These are phyloP conservation scores for Muscicapa comitata DNA, from an alignment of 2,797 vertebrate genomes.

Conservation along the genomic window DNA sequence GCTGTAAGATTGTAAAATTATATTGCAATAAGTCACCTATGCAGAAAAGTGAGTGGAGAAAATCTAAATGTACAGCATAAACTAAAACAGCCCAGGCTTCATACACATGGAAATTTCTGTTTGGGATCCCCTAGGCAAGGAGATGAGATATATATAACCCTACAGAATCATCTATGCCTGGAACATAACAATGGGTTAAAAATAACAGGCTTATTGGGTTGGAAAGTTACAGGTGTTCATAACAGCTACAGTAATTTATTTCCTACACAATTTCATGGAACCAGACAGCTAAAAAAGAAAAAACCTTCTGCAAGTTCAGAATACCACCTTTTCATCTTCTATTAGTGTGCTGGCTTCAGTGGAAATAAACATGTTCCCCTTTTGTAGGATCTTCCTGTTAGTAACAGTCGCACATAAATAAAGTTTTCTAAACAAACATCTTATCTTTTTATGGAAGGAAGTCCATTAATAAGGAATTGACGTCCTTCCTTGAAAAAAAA, in stretches of 20 bases:
- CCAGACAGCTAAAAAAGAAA: neutral
- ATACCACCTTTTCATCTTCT: slow-evolving; percentile 12
- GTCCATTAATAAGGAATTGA: slow-evolving; percentile 76
- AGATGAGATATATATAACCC: neutral
- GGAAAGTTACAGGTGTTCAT: neutral
- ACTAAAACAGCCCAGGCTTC: neutral
- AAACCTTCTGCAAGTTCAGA: neutral
- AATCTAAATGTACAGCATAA: neutral
- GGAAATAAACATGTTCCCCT: slow-evolving; percentile 50
- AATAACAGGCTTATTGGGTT: neutral
- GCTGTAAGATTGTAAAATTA: neutral
- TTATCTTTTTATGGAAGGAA: slow-evolving; percentile 82
- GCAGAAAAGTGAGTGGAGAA: neutral
- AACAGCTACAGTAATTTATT: neutral
- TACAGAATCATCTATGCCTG: neutral
- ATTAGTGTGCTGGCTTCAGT: slow-evolving; percentile 9
- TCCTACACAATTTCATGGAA: neutral
- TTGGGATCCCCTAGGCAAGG: neutral
- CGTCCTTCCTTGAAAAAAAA: slow-evolving; percentile 69
- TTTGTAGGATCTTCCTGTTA: slow-evolving; percentile 68
- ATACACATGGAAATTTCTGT: neutral
- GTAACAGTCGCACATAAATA: slow-evolving; percentile 75
- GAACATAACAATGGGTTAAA: neutral
- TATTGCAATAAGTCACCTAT: neutral
- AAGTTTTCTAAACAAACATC: slow-evolving; percentile 77